These are phyloP conservation scores for Pseudomyrmex concolor DNA, from an alignment of 1,140 invertebrate genomes.

Conservation along the genomic window DNA sequence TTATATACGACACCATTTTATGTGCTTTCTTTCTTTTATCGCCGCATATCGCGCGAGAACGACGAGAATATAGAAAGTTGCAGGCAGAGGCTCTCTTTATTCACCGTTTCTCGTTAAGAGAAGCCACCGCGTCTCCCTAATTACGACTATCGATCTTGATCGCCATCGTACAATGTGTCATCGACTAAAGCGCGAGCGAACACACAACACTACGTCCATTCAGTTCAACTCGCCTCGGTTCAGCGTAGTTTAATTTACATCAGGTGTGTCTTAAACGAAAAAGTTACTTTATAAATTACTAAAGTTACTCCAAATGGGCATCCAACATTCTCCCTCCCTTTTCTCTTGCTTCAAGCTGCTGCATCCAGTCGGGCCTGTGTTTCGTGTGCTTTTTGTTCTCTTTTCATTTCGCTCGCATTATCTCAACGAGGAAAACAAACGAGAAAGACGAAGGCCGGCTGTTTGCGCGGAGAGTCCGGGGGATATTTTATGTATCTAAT, in stretches of 20 bases:
- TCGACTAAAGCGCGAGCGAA: background rate
- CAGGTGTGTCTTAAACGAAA: conserved; percentile 24
- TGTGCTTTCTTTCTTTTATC: background rate
- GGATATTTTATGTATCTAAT: background rate
- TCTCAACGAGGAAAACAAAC: conserved; percentile 23
- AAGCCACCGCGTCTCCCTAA: background rate
- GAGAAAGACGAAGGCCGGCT: background rate
- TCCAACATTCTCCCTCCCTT: too few relatives aligned
- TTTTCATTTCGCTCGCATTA: background rate
- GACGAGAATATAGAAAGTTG: conserved; percentile 15
- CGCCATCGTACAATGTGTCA: conserved; percentile 10
- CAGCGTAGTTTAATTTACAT: background rate
- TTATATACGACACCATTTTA: conserved; percentile 30
- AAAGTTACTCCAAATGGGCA: conserved; percentile 23
- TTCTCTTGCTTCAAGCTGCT: background rate
- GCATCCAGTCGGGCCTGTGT: conserved; percentile 15
- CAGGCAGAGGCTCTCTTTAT: conserved; percentile 10
- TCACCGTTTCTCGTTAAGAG: background rate
- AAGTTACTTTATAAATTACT: conserved; percentile 46
- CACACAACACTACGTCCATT: background rate
- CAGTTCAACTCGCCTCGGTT: background rate
- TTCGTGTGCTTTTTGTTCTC: conserved; percentile 13
- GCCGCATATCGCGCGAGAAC: background rate
- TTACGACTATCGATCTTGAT: conserved; percentile 21
- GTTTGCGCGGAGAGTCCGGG: background rate